Evolutionary conservation across 1,140 invertebrate species (phyloP).

Genomic region (Dinoponera quadriceps): DNA sequence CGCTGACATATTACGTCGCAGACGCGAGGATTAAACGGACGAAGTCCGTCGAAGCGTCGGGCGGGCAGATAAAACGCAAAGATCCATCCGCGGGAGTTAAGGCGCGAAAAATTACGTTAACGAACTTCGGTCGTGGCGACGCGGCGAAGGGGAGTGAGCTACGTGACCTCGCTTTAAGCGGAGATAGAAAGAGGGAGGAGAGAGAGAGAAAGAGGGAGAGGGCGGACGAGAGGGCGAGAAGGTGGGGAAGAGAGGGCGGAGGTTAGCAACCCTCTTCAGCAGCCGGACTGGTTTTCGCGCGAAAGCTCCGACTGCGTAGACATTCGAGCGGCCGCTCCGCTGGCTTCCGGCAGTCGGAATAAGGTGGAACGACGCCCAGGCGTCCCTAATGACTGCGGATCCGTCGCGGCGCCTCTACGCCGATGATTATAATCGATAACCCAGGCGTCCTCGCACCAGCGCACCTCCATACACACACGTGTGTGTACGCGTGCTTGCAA

Average conservation of each 20-base stretch:
- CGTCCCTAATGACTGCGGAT: constrained; percentile 82
- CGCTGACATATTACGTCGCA: constrained; percentile 35
- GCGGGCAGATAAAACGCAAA: constrained; percentile 9
- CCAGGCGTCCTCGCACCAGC: constrained; percentile 63
- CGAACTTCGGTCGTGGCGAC: constrained; percentile 26
- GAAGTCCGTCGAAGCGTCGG: constrained; percentile 5
- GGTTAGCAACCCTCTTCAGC: constrained; percentile 18
- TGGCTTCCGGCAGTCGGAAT: constrained; percentile 71
- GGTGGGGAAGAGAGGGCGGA: background rate
- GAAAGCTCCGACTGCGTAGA: constrained; percentile 64
- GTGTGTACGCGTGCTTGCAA: background rate
- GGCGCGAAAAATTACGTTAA: constrained; percentile 58
- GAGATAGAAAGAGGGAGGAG: background rate
- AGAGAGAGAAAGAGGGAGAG: constrained; percentile 8
- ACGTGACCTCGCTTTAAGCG: constrained; percentile 31
- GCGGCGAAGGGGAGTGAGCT: constrained; percentile 12
- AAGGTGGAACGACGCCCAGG: constrained; percentile 75
- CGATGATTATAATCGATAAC: constrained; percentile 84
- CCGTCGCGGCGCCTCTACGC: constrained; percentile 73
- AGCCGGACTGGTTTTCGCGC: constrained; percentile 33
- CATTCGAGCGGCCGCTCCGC: constrained; percentile 60
- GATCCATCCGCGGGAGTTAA: constrained; percentile 38
- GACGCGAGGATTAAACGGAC: constrained; percentile 30
- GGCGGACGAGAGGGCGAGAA: background rate
- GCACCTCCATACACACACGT: background rate